Conservation (phyloP, 2,113 vertebrate genomes). For the Ovis aries region ARS-UI_Ramb_v3.0 NC_056068.1:76237501-76238000, state of each 20-base stretch:
- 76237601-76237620: too few relatives aligned
- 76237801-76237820: not conserved
- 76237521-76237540: too few relatives aligned
- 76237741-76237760: not conserved
- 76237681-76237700: not conserved
- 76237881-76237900: not conserved
- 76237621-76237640: too few relatives aligned
- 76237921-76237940: not conserved
- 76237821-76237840: not conserved
- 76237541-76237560: too few relatives aligned
- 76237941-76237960: not conserved
- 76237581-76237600: too few relatives aligned
- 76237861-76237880: not conserved
- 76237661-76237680: too few relatives aligned
- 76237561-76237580: too few relatives aligned
- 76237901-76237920: not conserved
- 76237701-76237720: constrained; percentile 30
- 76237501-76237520: too few relatives aligned
- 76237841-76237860: not conserved
- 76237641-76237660: too few relatives aligned
- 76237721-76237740: constrained; percentile 2
- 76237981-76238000: not conserved
- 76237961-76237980: not conserved
- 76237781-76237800: not conserved
- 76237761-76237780: not conserved